Evolutionary conservation across 2,888 invertebrate species (phyloP).

Genomic region (Augiades crinisus): DNA sequence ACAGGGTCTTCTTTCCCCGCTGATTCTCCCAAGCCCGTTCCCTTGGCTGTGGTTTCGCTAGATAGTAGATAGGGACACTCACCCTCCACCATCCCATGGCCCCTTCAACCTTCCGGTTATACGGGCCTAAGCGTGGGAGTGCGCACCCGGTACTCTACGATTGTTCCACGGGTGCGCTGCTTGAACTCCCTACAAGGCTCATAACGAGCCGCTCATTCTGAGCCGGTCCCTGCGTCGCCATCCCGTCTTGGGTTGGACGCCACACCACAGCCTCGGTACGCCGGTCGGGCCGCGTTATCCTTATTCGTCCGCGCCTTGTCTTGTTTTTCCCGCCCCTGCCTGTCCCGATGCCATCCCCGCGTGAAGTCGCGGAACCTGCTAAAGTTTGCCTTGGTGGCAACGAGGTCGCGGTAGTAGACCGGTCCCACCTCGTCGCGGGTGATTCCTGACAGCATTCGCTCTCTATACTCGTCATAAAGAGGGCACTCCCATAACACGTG

Average conservation of each 20-base stretch:
- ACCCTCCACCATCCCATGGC: no score
- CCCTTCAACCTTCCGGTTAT: no score
- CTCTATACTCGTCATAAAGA: slow-evolving; percentile 4
- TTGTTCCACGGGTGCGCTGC: not conserved
- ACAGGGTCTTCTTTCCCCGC: slow-evolving; percentile 88
- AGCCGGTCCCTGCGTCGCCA: not conserved
- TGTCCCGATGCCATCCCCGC: not conserved
- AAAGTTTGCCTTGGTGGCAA: not conserved
- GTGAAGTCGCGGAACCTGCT: not conserved
- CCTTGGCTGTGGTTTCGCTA: slow-evolving; percentile 44
- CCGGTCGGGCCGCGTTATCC: not conserved
- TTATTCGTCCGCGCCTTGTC: not conserved
- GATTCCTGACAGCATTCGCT: not conserved
- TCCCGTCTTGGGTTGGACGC: not conserved
- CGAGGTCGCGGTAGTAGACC: slow-evolving; percentile 8
- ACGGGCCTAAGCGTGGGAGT: no score
- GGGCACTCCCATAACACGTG: slow-evolving; percentile 26
- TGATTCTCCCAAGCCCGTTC: slow-evolving; percentile 85
- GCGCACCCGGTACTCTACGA: not conserved
- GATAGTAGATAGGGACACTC: slow-evolving; percentile 71
- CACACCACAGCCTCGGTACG: not conserved
- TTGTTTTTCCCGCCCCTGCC: not conserved
- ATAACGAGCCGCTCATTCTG: not conserved
- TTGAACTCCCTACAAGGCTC: slow-evolving; percentile 17
- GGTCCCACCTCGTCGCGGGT: not conserved